These are phyloP conservation scores for Rhynchomys soricoides DNA, from an alignment of 2,113 vertebrate species.

Conservation along the genomic window DNA sequence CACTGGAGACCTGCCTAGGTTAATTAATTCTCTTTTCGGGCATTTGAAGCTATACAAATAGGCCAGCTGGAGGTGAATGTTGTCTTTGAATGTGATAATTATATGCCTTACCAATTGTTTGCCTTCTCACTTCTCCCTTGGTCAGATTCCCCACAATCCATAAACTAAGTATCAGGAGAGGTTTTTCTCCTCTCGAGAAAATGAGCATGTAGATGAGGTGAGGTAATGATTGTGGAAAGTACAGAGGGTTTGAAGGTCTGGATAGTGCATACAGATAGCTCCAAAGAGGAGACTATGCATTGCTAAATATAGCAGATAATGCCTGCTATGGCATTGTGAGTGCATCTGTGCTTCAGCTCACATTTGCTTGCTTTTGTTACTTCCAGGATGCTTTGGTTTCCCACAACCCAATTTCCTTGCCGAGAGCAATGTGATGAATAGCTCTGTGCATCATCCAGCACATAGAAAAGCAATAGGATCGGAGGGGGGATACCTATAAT, in stretches of 20 bases:
- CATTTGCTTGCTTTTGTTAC: neutral
- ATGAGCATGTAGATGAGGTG: constrained; percentile 48
- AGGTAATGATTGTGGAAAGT: constrained; percentile 48
- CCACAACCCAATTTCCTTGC: constrained; percentile 33
- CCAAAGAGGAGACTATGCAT: constrained; percentile 35
- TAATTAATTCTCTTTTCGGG: constrained; percentile 83
- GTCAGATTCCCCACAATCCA: constrained; percentile 55
- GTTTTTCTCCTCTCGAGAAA: constrained; percentile 49
- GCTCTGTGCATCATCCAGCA: fast-evolving
- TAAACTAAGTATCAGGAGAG: constrained; percentile 56
- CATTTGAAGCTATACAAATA: constrained; percentile 66
- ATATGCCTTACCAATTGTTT: constrained; percentile 62
- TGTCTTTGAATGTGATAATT: constrained; percentile 78
- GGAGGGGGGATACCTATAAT: fast-evolving
- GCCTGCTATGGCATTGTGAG: neutral
- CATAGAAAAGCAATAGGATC: fast-evolving
- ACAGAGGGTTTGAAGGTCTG: neutral
- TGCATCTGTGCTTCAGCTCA: constrained; percentile 27
- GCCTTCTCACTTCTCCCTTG: constrained; percentile 66
- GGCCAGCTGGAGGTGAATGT: constrained; percentile 72
- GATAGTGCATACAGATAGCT: neutral
- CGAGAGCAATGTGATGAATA: constrained; percentile 35
- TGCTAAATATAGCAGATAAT: constrained; percentile 52
- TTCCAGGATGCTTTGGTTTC: neutral
- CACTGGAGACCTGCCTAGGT: constrained; percentile 69